A percentile compares a stretch with the other conserved stretches of the same genome.
phyloP scores from a whole-genome alignment of 1,140 invertebrate genomes.

The Adoxophyes honmai region DNA sequence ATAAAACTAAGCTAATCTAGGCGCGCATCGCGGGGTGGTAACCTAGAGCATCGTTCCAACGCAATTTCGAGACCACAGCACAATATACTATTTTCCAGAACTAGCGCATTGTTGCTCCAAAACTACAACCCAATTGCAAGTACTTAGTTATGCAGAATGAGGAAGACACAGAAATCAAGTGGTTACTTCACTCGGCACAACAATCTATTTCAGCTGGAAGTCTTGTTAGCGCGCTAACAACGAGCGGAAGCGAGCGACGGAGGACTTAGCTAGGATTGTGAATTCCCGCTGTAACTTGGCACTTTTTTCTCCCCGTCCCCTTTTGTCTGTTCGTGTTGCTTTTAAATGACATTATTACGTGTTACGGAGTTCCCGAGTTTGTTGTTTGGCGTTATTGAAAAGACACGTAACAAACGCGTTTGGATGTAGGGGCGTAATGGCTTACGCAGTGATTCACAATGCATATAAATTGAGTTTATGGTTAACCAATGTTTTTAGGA shows the following conservation, averaged over 20 bases:
- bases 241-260: constrained; percentile 7
- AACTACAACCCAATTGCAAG: neutral
- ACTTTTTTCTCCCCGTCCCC: constrained; percentile 5
- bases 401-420: constrained; percentile 16
- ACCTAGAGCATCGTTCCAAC: too few relatives aligned
- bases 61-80: too few relatives aligned
- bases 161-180: constrained; percentile 15
- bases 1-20: too few relatives aligned
- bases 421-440: constrained; percentile 9
- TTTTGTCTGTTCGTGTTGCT: constrained; percentile 14
- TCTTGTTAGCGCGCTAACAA: constrained; percentile 11
- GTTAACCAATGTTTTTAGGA: constrained; percentile 1
- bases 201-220: constrained; percentile 8
- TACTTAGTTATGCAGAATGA: constrained; percentile 6
- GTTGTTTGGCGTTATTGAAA: constrained; percentile 18
- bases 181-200: constrained; percentile 5
- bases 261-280: constrained; percentile 10
- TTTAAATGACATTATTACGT: constrained; percentile 22
- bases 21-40: too few relatives aligned
- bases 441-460: constrained; percentile 2
- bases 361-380: constrained; percentile 14
- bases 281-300: constrained; percentile 13
- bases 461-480: constrained; percentile 17
- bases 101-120: neutral
- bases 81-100: neutral